Evolutionary conservation across 1,140 invertebrate genomes (phyloP).

Genomic region (Tigriopus japonicus): DNA sequence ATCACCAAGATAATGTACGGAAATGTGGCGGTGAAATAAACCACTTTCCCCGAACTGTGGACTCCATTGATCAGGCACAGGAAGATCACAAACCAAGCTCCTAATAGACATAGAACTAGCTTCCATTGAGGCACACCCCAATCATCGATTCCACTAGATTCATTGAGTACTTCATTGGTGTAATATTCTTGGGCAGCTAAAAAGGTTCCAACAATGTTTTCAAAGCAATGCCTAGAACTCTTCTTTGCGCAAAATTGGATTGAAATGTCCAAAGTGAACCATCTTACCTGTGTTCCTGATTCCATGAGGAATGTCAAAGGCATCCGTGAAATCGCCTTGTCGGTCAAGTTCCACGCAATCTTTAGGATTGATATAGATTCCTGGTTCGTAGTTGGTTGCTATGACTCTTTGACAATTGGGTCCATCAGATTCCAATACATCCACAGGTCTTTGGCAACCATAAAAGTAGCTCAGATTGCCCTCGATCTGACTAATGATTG

Average conservation of each 20-base stretch:
- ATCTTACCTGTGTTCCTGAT: no score
- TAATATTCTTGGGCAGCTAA: conserved; percentile 14
- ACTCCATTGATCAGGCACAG: conserved; percentile 45
- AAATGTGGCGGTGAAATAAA: conserved; percentile 31
- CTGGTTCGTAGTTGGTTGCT: no score
- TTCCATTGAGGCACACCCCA: conserved; percentile 34
- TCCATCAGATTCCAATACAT: no score
- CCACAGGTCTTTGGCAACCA: neutral
- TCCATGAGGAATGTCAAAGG: no score
- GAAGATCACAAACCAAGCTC: conserved; percentile 37
- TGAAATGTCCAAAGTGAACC: no score
- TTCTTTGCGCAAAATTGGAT: no score
- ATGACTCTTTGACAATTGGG: no score
- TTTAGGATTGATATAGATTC: no score
- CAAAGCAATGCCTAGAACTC: no score
- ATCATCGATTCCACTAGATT: conserved; percentile 19
- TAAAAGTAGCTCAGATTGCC: conserved; percentile 1
- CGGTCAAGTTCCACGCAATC: no score
- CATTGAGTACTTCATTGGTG: conserved; percentile 6
- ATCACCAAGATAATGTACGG: conserved; percentile 28
- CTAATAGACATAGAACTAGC: conserved; percentile 33
- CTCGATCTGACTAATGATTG: neutral
- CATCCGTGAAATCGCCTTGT: no score
- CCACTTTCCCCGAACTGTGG: conserved; percentile 41
- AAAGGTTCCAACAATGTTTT: no score